These are phyloP conservation scores for Eubucco bourcierii DNA, from an alignment of 2,113 vertebrate species.

Conservation along the genomic window DNA sequence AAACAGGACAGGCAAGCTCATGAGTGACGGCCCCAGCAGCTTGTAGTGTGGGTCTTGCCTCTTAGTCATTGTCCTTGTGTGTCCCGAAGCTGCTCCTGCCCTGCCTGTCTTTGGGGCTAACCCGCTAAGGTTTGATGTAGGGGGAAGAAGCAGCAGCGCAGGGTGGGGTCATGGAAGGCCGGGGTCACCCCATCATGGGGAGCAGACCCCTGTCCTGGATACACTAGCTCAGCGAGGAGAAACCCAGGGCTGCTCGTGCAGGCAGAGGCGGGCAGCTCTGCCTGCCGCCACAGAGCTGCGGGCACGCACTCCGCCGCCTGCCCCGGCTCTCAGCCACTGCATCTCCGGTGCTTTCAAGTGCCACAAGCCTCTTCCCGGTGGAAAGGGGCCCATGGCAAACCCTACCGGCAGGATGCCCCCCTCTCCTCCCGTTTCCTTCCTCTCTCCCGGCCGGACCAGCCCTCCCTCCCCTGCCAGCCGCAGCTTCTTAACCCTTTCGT, in stretches of 20 bases:
- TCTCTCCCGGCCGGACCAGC: not conserved
- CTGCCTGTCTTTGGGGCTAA: not conserved
- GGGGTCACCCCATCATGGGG: not conserved
- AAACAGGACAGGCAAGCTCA: not conserved
- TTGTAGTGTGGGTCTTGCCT: not conserved
- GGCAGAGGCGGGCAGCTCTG: not conserved
- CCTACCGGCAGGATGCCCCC: slow-evolving; percentile 46
- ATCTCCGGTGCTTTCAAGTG: not conserved
- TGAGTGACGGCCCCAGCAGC: not conserved
- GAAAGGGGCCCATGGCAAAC: slow-evolving; percentile 11
- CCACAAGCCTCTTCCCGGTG: slow-evolving; percentile 10
- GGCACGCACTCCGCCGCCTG: not conserved
- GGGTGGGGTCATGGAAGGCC: not conserved
- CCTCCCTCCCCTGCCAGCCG: not conserved
- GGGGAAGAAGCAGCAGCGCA: not conserved
- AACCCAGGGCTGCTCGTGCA: not conserved
- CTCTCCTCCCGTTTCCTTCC: slow-evolving; percentile 61
- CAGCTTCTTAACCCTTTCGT: slow-evolving; percentile 48
- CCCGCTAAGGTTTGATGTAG: not conserved
- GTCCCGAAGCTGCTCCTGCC: not conserved
- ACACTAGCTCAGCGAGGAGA: no score
- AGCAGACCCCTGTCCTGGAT: no score
- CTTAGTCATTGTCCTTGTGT: no score
- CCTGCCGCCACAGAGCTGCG: not conserved
- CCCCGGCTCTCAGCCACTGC: not conserved